Percentiles rank a stretch among this genome's conserved stretches.
These are phyloP conservation scores for Pogonus chalceus DNA, from an alignment of 1,140 invertebrate species.

Conservation along the genomic window DNA sequence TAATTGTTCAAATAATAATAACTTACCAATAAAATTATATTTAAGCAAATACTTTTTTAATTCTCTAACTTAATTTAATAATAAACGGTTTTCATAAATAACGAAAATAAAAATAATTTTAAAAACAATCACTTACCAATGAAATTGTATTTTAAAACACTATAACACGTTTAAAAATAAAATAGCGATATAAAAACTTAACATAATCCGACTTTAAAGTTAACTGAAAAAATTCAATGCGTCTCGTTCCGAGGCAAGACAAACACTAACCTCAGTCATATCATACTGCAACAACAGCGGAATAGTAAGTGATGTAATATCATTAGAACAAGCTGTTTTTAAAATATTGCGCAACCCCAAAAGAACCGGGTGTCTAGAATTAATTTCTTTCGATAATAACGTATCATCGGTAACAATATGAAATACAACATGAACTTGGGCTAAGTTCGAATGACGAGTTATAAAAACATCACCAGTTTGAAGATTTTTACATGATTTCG, in stretches of 20 bases:
- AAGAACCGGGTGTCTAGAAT: slow-evolving; percentile 92
- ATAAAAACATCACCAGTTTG: slow-evolving; percentile 89
- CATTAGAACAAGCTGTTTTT: slow-evolving; percentile 86
- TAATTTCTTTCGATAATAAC: slow-evolving; percentile 69
- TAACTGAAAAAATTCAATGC: background rate
- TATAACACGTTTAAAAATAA: too few relatives aligned
- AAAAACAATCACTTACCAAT: too few relatives aligned
- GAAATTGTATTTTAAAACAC: too few relatives aligned
- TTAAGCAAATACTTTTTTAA: too few relatives aligned
- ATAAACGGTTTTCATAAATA: too few relatives aligned
- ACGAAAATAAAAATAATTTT: too few relatives aligned
- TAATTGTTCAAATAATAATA: too few relatives aligned
- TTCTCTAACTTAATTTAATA: too few relatives aligned
- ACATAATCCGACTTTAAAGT: background rate
- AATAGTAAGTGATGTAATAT: slow-evolving; percentile 86
- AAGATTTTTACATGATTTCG: slow-evolving; percentile 41
- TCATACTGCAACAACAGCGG: slow-evolving; percentile 87
- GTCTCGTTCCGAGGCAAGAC: too few relatives aligned
- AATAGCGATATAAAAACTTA: too few relatives aligned
- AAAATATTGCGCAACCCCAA: slow-evolving; percentile 89
- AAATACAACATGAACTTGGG: slow-evolving; percentile 89
- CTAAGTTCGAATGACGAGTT: slow-evolving; percentile 90
- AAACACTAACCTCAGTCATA: slow-evolving; percentile 72
- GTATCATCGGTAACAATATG: slow-evolving; percentile 83
- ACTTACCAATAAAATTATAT: too few relatives aligned